Base-by-base conservation (phyloP, 2,113 vertebrate species). In the Archilochus colubris region DNA sequence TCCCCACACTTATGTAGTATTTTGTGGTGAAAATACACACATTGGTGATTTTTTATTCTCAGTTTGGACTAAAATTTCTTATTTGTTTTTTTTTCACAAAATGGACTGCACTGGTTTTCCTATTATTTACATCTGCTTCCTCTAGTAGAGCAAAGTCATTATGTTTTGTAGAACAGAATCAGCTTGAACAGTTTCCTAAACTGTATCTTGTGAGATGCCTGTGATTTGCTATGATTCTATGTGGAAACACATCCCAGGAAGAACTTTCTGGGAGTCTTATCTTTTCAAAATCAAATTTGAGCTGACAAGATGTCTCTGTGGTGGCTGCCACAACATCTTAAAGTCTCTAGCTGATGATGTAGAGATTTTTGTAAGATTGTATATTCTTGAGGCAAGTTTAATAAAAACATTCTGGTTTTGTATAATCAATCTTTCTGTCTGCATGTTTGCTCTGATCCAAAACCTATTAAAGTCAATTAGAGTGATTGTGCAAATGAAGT, bases 401-500 rank as follows among this genome's bases (percentile, higher is more conserved):
- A 92, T 92, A 84, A 88, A 94, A 93, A 24, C 80, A 64, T 81
- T 75, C 54, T 61, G 20, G 17, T 79, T 95, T 91, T 87, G 40
- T 82, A 76, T 82, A 91, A 94, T 87, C 74, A 82, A 50, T 95
- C 83, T 94, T 95, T 94, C 84, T 94, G 74, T 89, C 74, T 92
- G 50, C 77, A 36, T 93, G n/a, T 94, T 96, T 96, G 67, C 86
- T 82, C 40, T 95, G 89, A 90, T 94, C 83, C 80, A 92, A 91
- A 94, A 62, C 88, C 80, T 93, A 93, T 95, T 96, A 91, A 93
- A 96, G 79, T 86, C 94, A 93, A 93, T 95, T 94, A 93, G 78
- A 93, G 70, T 73, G 77, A 69, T 82, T 92, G 84, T 91, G 86
- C 63, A 95, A 92, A 96, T 82, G 86, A 92, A 94, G 86, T 89